Base-by-base conservation (phyloP, 2,797 vertebrate genomes). In the Gastrophryne carolinensis region DNA sequence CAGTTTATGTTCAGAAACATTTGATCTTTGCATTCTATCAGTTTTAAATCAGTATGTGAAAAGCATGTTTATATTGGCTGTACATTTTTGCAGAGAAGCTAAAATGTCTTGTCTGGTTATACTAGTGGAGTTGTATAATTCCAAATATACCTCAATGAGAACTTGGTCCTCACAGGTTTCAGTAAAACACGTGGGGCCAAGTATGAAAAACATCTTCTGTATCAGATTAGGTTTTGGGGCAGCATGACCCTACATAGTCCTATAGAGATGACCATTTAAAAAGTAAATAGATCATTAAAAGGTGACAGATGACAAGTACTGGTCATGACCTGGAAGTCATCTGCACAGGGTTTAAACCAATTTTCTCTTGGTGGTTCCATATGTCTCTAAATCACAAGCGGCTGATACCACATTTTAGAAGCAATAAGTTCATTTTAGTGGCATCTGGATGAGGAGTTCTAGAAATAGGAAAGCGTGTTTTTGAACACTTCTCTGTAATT, bases 281-380 rank as follows among this genome's bases (percentile, higher is more conserved):
- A 71, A 52, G 30, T 70, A 71, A 77, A 63, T 64, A 77, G 67
- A 39, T 24, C 34, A 70, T 77, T 71, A 71, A 70, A 70, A 70
- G 66, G 74, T 70, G 74, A 77, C 74, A 77, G 58, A 63, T 70
- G 74, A 77, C 66, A 77, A 77, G 66, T 70, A 54, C 66, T 56
- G 66, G 61, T 71, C 74, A 71, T 71, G 74, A 77, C 74, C 74
- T 69, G 74, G 74, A 77, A 71, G 49, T 44, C 66, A 56, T 39
- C 27, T 56, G 19, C 50, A 21, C 39, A 54, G 26, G 71, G 58
- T 70, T 77, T 71, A 71, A 77, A 71, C 21, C 74, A 77, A 71
- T 77, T 77, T 77, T 64, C 74, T 71, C 53, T 60, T 70, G 58
- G 49, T 57, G 57, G 58, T 77, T 63, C 74, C 74, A 77, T 77